Conservation (phyloP, 2,797 vertebrate genomes). For the Platyrinchus mystaceus region DNA sequence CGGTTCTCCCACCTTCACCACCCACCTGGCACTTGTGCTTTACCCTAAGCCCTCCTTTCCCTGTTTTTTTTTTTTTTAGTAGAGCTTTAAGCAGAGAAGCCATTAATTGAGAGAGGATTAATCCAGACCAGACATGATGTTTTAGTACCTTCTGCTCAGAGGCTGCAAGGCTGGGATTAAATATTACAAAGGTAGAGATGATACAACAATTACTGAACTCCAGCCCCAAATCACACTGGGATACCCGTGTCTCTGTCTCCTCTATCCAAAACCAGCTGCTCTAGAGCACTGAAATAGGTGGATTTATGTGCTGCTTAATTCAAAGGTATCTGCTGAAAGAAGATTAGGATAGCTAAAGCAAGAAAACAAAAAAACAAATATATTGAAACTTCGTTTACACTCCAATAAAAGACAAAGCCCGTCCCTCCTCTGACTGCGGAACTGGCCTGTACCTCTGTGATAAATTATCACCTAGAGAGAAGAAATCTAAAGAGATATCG, state of each 20-base stretch:
- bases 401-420: conserved; percentile 79
- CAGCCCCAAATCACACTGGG: conserved; percentile 31
- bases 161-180: conserved; percentile 39
- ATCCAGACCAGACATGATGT: neutral
- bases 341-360: conserved; percentile 60
- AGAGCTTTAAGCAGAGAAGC: conserved; percentile 46
- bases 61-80: neutral
- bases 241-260: conserved; percentile 1
- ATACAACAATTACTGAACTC: conserved; percentile 24
- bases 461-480: conserved; percentile 98
- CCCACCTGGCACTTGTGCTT: neutral
- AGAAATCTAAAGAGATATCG: conserved; percentile 98
- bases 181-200: conserved; percentile 19
- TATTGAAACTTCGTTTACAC: conserved; percentile 87
- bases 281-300: neutral
- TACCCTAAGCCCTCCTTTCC: neutral
- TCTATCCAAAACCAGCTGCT: conserved; percentile 20
- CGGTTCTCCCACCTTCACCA: neutral
- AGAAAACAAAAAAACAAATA: conserved; percentile 72
- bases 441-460: conserved; percentile 99
- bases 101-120: conserved; percentile 11
- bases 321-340: conserved; percentile 43
- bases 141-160: conserved; percentile 32
- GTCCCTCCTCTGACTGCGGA: conserved; percentile 80
- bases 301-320: conserved; percentile 30